Evolutionary conservation across 1,140 invertebrate species (phyloP).

Genomic region (Halictus rubicundus): DNA sequence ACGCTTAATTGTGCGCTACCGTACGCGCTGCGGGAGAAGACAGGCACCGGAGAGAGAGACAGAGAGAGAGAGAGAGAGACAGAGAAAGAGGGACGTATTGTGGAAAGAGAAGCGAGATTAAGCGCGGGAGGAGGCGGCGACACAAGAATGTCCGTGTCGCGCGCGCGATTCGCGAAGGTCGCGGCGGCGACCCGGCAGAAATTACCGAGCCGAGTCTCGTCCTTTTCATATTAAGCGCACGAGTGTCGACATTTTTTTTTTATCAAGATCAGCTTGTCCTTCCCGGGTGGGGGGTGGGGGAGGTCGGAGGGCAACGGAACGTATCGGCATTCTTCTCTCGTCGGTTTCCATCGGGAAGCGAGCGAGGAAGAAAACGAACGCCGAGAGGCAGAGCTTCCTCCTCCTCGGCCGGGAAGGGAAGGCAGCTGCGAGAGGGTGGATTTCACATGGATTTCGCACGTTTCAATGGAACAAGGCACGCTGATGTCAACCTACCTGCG

Average conservation of each 20-base stretch:
- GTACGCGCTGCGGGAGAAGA: too few relatives aligned
- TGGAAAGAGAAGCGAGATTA: too few relatives aligned
- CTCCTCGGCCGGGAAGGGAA: constrained; percentile 24
- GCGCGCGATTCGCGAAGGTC: too few relatives aligned
- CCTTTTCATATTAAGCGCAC: constrained; percentile 32
- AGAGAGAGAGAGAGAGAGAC: too few relatives aligned
- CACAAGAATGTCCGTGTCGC: too few relatives aligned
- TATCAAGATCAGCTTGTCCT: constrained; percentile 41
- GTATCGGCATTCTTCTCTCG: constrained; percentile 35
- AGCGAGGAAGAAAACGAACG: neutral
- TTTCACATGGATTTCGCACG: constrained; percentile 72
- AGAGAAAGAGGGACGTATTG: too few relatives aligned
- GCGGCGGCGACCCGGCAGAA: too few relatives aligned
- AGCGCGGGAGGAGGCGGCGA: too few relatives aligned
- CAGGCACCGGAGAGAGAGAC: too few relatives aligned
- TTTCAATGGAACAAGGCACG: constrained; percentile 73
- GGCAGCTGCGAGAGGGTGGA: constrained; percentile 40
- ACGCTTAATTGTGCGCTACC: too few relatives aligned
- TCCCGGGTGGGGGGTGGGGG: neutral
- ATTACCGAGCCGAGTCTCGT: constrained; percentile 3
- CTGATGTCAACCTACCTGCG: constrained; percentile 74
- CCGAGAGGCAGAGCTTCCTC: constrained; percentile 30
- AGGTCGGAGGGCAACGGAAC: neutral
- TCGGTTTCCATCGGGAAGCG: neutral
- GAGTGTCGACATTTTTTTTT: constrained; percentile 34